Evolutionary conservation across 1,140 invertebrate genomes (phyloP).

Genomic region (Tetraneura akinire): DNA sequence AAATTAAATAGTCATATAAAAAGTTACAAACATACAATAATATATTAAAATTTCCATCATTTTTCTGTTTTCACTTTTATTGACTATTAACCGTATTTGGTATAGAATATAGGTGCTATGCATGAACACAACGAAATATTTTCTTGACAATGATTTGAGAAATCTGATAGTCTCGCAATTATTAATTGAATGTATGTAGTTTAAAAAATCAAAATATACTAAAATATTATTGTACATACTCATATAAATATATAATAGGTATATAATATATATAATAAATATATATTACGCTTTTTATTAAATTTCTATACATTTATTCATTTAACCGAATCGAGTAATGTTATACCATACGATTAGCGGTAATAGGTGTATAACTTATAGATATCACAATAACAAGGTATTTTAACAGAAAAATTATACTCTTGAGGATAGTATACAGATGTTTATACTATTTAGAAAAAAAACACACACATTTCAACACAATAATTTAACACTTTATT

Average conservation of each 20-base stretch:
- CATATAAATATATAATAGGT: background rate
- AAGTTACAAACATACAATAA: too few species aligned
- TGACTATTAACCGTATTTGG: background rate
- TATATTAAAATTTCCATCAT: too few species aligned
- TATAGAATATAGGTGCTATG: background rate
- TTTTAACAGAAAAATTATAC: too few species aligned
- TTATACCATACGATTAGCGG: conserved; percentile 12
- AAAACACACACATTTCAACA: too few species aligned
- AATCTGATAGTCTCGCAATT: conserved; percentile 2
- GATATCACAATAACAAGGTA: too few species aligned
- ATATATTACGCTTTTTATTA: conserved; percentile 4
- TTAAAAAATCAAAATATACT: conserved; percentile 17
- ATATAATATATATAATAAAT: background rate
- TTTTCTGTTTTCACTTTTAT: conserved; percentile 21
- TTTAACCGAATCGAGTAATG: conserved; percentile 11
- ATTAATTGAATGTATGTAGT: background rate
- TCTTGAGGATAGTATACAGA: too few species aligned
- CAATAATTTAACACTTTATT: too few species aligned
- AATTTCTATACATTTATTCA: conserved; percentile 36
- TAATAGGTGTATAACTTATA: too few species aligned
- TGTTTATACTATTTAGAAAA: too few species aligned
- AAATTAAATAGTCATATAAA: too few species aligned
- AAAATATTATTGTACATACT: conserved; percentile 20
- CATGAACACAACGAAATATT: background rate
- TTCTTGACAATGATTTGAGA: conserved; percentile 13